Base-by-base conservation (phyloP, 1,140 invertebrate species). In the Lanistes nyassanus region DNA sequence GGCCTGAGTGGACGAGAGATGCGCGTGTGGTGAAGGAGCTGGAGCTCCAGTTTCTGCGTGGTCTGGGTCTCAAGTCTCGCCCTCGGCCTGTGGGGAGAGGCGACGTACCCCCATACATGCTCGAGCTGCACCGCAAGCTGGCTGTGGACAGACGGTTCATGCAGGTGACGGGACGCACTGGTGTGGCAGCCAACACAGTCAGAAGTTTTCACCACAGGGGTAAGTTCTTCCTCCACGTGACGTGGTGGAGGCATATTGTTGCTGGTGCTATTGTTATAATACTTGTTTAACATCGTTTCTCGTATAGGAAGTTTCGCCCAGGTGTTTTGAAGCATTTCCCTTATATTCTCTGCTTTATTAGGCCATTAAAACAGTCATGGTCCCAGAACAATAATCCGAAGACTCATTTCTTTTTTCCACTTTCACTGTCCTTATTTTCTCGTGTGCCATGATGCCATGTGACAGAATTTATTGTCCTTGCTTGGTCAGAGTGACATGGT, bases 131-230 rank as follows among this genome's bases (percentile, higher is more conserved):
- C 91, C 67, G 51, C 65, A 79, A 55, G 58, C 72, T 80, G 58
- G 42, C 47, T 31, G 36, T 71, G 21, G 74, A 72, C 21, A 79
- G 69, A 60, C 71, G 39, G 37, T 73, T 75, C 69, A 65, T 80
- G n/a, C 66, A 80, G 34, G 60, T 76, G 19, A 77, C 72, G 74
- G 77, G 80, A 68, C 75, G 73, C 36, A 79, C 74, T 34, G 67
- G 75, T 56, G 90, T 92, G 75, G 92, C 92, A 72, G 94, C 95
- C 75, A 97, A 97, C 89, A 97, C 95, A 55, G 94, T 96, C 53
- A 91, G 95, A 80, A 95, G 94, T 88, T 97, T 95, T 90, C 91
- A 92, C 81, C 95, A 96, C 90, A 89, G 92, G 89, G 94, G 94
- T 95, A 87, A 91, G 91, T 91, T 74, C 42, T 34, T 23, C 56